Conservation (phyloP, 1,140 invertebrate genomes). For the Zaprionus capensis region DNA sequence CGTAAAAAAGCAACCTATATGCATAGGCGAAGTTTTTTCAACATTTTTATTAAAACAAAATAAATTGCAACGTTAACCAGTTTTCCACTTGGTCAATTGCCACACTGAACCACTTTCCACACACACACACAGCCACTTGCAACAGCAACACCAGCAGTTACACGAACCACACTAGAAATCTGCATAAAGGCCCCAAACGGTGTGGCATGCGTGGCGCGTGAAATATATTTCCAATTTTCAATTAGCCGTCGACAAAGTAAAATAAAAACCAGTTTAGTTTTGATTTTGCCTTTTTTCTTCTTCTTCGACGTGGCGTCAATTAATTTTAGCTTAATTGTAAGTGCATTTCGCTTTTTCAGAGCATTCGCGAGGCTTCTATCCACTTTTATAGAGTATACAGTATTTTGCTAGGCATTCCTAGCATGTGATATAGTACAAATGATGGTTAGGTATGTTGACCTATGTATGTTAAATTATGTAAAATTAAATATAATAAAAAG, state of each 20-base stretch:
- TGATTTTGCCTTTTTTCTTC: constrained; percentile 19
- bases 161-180: constrained; percentile 32
- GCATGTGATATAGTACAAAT: too few relatives aligned
- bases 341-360: constrained; percentile 38
- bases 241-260: constrained; percentile 63
- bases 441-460: too few relatives aligned
- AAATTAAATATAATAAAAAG: too few relatives aligned
- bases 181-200: constrained; percentile 51
- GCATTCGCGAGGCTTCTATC: constrained; percentile 13
- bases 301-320: constrained; percentile 39
- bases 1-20: constrained; percentile 18
- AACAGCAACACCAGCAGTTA: neutral
- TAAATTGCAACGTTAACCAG: constrained; percentile 63
- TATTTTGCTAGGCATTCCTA: constrained; percentile 10
- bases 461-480: too few relatives aligned
- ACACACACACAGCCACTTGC: neutral
- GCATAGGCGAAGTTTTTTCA: constrained; percentile 34
- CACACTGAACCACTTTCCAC: constrained; percentile 50
- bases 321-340: constrained; percentile 75
- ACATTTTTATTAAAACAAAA: constrained; percentile 43
- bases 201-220: constrained; percentile 58
- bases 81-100: constrained; percentile 55
- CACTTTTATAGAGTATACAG: constrained; percentile 15
- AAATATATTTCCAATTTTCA: constrained; percentile 68
- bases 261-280: constrained; percentile 56